Conservation (phyloP, 2,797 vertebrate genomes). For the Sebastes hubbsi region DNA sequence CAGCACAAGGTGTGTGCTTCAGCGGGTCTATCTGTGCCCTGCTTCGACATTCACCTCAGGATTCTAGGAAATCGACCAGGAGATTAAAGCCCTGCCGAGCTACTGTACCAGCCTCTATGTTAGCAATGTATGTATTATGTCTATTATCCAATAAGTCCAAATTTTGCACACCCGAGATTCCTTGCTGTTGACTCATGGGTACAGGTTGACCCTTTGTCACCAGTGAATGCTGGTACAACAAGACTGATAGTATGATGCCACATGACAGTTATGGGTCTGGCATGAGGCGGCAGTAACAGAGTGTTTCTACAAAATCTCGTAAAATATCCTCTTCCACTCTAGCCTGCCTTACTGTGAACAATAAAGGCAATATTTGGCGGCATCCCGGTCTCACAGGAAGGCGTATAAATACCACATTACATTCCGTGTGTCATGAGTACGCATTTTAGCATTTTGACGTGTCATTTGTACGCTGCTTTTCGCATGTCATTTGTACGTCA, state of each 20-base stretch:
- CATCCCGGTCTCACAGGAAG: too few species aligned
- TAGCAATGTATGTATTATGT: neutral
- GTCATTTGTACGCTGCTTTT: too few species aligned
- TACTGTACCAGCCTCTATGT: neutral
- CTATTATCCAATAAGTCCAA: neutral
- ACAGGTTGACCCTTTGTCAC: neutral
- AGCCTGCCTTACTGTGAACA: neutral
- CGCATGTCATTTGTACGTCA: too few species aligned
- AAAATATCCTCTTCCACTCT: neutral
- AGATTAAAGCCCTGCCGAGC: neutral
- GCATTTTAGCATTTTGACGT: too few species aligned
- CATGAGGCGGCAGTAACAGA: neutral
- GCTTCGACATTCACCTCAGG: neutral
- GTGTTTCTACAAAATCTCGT: neutral
- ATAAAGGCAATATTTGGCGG: neutral
- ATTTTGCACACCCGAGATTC: neutral
- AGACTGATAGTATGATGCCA: too few species aligned
- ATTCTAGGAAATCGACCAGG: neutral
- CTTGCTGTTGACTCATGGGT: neutral
- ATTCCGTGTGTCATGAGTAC: too few species aligned
- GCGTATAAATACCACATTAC: too few species aligned
- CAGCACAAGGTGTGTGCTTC: neutral
- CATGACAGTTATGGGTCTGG: neutral
- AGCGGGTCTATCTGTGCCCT: neutral
- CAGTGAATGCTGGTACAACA: too few species aligned